Percentiles rank a stretch among this genome's conserved stretches.
Conservation (phyloP, 64 coral and sea anemone species). For the Stylophora pistillata region DNA sequence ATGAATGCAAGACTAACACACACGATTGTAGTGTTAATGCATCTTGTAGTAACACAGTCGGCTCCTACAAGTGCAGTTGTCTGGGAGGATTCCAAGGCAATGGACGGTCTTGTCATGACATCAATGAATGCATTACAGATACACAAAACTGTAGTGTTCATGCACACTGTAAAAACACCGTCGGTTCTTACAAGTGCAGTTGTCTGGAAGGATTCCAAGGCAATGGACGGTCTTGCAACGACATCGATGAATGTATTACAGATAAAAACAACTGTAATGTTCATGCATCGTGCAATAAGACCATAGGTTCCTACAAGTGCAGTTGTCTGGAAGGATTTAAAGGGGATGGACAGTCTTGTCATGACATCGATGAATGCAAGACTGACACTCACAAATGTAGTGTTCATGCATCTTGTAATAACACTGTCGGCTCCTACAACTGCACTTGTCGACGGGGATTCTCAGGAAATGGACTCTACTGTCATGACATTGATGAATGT, state of each 20-base stretch:
- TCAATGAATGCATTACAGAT: constrained; percentile 41
- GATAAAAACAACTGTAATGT: constrained; percentile 3
- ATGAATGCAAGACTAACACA: constrained; percentile 9
- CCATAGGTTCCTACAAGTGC: no score
- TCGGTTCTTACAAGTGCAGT: no score
- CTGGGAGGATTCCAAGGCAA: not conserved
- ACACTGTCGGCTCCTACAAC: constrained; percentile 46
- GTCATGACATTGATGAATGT: constrained; percentile 48
- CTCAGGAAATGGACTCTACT: constrained; percentile 5
- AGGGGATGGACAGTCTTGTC: not conserved
- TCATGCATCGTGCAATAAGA: not conserved
- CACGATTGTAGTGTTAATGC: constrained; percentile 9
- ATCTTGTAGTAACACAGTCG: constrained; percentile 4
- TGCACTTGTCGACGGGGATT: not conserved
- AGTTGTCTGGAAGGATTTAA: no score
- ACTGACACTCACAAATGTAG: not conserved
- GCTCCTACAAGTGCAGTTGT: no score
- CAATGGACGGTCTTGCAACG: constrained; percentile 27
- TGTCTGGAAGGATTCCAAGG: constrained; percentile 37
- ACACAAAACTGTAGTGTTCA: constrained; percentile 1
- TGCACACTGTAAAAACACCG: constrained; percentile 31
- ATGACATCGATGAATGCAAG: constrained; percentile 36
- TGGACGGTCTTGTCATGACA: constrained; percentile 16
- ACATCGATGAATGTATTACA: constrained; percentile 47
- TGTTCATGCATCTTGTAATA: constrained; percentile 23